Conservation (phyloP, 2,113 vertebrate genomes). For the Nanorana parkeri region DNA sequence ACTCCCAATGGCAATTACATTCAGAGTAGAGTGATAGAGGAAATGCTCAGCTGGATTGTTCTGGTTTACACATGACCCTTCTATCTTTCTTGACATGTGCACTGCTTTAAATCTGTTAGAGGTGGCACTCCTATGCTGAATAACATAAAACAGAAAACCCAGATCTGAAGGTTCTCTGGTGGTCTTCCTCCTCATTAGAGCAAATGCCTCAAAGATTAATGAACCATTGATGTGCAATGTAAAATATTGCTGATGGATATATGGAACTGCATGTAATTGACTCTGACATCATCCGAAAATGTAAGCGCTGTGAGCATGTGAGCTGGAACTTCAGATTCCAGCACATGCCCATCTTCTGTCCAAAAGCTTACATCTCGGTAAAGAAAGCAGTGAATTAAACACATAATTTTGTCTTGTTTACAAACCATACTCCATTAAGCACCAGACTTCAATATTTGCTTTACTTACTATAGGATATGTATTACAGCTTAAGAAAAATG, state of each 20-base stretch:
- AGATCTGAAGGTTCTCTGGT: constrained; percentile 15
- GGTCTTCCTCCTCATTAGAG: constrained; percentile 21
- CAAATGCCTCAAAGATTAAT: constrained; percentile 43
- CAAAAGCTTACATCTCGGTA: not conserved
- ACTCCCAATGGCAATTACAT: too few relatives aligned
- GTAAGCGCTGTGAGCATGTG: constrained; percentile 18
- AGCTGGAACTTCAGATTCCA: constrained; percentile 34
- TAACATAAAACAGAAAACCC: constrained; percentile 24
- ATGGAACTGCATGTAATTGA: constrained; percentile 29
- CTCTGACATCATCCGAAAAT: constrained; percentile 41
- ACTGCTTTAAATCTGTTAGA: not conserved
- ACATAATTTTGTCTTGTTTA: constrained; percentile 64
- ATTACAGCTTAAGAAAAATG: constrained; percentile 68
- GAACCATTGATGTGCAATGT: constrained; percentile 23
- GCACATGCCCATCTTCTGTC: not conserved
- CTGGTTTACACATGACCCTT: too few relatives aligned
- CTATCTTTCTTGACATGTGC: too few relatives aligned
- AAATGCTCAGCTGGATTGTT: too few relatives aligned
- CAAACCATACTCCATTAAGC: constrained; percentile 62
- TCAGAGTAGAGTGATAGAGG: too few relatives aligned
- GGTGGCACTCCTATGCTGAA: not conserved
- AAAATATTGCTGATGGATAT: constrained; percentile 4
- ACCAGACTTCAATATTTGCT: constrained; percentile 68
- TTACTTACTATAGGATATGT: constrained; percentile 68
- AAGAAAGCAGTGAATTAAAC: constrained; percentile 18